A percentile compares a stretch with the other conserved stretches of the same genome.
Evolutionary conservation across 2,797 vertebrate species (phyloP).

Genomic region (Labeo calbasu): DNA sequence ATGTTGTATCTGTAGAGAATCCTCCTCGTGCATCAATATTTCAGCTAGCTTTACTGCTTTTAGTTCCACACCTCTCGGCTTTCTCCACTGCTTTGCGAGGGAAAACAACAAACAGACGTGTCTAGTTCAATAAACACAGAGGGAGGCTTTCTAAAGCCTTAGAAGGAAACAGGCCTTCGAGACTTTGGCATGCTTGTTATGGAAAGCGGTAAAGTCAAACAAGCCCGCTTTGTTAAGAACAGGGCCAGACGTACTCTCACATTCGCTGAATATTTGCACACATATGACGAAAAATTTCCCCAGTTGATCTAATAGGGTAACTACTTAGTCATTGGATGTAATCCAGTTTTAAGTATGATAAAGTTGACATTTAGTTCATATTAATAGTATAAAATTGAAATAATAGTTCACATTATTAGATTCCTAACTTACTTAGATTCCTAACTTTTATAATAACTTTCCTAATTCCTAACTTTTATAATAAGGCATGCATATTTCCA

Average conservation of each 20-base stretch:
- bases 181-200: slow-evolving; percentile 22
- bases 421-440: too few species aligned
- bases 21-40: slow-evolving; percentile 12
- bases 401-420: too few species aligned
- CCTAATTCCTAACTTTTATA: neutral
- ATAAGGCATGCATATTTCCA: neutral
- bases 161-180: slow-evolving; percentile 18
- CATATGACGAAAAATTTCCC: neutral
- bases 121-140: slow-evolving; percentile 39
- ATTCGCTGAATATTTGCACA: slow-evolving; percentile 12
- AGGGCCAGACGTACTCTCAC: neutral
- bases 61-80: slow-evolving; percentile 41
- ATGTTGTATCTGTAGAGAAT: neutral
- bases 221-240: slow-evolving; percentile 21
- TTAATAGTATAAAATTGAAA: neutral
- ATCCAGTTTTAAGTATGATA: neutral
- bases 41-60: neutral
- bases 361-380: neutral
- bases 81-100: slow-evolving; percentile 9
- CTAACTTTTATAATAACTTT: neutral
- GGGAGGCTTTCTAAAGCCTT: slow-evolving; percentile 31
- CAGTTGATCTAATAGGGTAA: neutral
- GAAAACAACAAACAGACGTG: slow-evolving; percentile 45
- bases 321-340: neutral
- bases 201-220: slow-evolving; percentile 33